Base-by-base conservation (phyloP, 2,888 invertebrate species). In the Perizoma affinitatum region DNA sequence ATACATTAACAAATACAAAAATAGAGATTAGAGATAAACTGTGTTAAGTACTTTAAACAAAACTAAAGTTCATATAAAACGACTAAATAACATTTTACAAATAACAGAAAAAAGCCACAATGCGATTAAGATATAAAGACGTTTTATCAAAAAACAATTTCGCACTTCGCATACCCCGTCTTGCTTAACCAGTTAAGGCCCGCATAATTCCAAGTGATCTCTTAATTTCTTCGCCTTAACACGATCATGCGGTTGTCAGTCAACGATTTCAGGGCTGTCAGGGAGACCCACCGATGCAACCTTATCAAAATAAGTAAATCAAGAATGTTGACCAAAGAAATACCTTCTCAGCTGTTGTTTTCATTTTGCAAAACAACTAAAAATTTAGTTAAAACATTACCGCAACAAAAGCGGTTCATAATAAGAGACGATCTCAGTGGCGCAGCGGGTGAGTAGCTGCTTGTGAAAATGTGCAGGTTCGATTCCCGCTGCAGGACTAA, bases 261-360 rank as follows among this genome's bases (percentile, higher is more conserved):
- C 60, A 36, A 4, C 53, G 58, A 67, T 68, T 66, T 65, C 65
- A 68, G 61, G 68, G 63, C 49, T 68, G 63, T 67, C 68, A 61
- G 45, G 42, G 49, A 7, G 48, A 55, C 42, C 22, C 33, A 6
- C 35, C 7, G 36, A 46, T 54, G 34, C 53, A 59, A 59, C 58
- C 49, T 54, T 59, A 45, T 59, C 54, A 36, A 48, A 58, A 42
- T 51, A 57, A 45, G 33, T 8, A 33, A 0, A 10, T 43, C 6
- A 22, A 22, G 22, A 42, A 33, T 40, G 4, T 53, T 38, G 38
- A 7, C 3, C 7, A 42, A 42, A 42, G n/a, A n/a, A 38, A 38
- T 7, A 1, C 7, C 38, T 6, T 38, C 38, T 6, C 38, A 7
- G 7, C 36, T 36, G 5, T 38, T 38, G 3, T 6, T 1, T 38